These are phyloP conservation scores for Diceros bicornis DNA, from an alignment of 2,797 vertebrate species.

Conservation along the genomic window DNA sequence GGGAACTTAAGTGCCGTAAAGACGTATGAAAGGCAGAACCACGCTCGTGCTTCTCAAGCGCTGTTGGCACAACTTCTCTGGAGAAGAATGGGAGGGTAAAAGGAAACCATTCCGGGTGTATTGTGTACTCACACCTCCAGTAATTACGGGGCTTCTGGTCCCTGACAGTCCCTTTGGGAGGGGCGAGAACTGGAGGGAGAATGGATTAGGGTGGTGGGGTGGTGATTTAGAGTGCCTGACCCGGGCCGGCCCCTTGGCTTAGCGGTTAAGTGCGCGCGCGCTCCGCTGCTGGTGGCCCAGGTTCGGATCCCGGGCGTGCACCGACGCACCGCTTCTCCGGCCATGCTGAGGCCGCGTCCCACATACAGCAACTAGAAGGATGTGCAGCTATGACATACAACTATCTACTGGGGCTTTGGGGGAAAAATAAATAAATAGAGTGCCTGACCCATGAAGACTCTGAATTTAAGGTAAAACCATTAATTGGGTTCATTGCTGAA, in stretches of 20 bases:
- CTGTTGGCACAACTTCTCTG: background rate
- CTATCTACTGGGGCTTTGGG: too few species aligned
- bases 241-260: too few species aligned
- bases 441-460: background rate
- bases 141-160: background rate
- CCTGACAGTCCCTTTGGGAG: background rate
- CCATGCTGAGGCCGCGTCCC: too few species aligned
- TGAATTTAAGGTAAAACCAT: constrained; percentile 11
- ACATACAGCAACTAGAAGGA: too few species aligned
- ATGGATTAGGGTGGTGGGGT: too few species aligned
- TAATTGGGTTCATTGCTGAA: background rate
- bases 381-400: too few species aligned
- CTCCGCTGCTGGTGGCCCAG: too few species aligned
- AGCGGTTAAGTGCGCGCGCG: too few species aligned
- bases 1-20: background rate
- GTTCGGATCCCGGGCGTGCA: too few species aligned
- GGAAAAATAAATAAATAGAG: background rate
- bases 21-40: background rate
- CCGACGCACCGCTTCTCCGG: too few species aligned
- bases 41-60: background rate
- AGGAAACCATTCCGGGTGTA: background rate
- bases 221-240: background rate
- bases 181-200: background rate
- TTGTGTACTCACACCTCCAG: background rate
- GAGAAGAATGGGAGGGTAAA: background rate